Percentiles rank a stretch among this genome's conserved stretches.
These are phyloP conservation scores for Phortica okadai DNA, from an alignment of 2,888 invertebrate species.

Conservation along the genomic window DNA sequence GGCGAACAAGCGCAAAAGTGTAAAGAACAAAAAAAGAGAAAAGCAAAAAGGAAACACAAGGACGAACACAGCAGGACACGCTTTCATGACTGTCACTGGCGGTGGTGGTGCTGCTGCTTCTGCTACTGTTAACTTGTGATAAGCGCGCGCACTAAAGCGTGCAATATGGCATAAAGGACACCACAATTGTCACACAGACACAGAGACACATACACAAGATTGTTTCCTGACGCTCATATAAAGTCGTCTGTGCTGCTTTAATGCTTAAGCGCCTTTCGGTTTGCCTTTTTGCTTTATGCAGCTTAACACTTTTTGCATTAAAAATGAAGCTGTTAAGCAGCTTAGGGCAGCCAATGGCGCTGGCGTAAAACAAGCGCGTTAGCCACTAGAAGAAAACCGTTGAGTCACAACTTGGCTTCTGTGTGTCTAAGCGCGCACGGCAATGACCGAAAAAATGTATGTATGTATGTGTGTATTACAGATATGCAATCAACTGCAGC, in stretches of 20 bases:
- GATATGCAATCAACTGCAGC: background rate
- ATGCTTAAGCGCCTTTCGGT: constrained; percentile 24
- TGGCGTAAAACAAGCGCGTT: background rate
- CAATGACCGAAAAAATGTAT: background rate
- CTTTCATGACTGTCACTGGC: background rate
- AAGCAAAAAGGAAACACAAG: too few species aligned
- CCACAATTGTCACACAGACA: background rate
- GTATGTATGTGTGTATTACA: background rate
- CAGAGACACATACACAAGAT: background rate
- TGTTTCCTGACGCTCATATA: background rate
- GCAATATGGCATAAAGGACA: constrained; percentile 25
- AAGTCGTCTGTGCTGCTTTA: background rate
- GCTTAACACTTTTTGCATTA: constrained; percentile 31
- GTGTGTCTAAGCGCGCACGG: background rate
- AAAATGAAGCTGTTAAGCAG: constrained; percentile 31
- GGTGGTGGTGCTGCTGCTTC: too few species aligned
- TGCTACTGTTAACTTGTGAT: constrained; percentile 9
- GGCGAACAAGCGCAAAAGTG: too few species aligned
- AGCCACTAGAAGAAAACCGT: background rate
- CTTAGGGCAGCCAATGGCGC: constrained; percentile 24
- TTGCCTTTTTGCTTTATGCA: constrained; percentile 31
- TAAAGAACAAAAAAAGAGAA: too few species aligned
- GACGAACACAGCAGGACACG: background rate
- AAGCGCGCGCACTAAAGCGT: constrained; percentile 24
- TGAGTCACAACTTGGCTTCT: background rate